Evolutionary conservation across 2,888 invertebrate genomes (phyloP), one percentile per base, ranked within the genome.

Genomic region (Tineola bisselliella): DNA sequence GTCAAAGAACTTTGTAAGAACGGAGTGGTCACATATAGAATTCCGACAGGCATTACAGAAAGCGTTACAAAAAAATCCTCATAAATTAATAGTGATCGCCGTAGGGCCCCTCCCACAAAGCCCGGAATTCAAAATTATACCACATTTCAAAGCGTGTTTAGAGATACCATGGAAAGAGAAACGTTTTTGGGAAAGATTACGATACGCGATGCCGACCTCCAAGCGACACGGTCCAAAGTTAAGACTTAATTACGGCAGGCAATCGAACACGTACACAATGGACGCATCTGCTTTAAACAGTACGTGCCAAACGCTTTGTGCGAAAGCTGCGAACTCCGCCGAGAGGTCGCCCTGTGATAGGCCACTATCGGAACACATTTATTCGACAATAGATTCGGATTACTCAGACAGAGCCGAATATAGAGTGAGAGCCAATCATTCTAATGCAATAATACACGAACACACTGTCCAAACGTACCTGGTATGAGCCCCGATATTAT

Each of bases 121-220:
- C 75, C 92, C 93, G 61, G 97, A 97, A 74, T 88, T 97, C 66
- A 90, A 95, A n/a, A n/a, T n/a, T n/a, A n/a, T n/a, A 76, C 93
- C 95, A 63, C 96, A 96, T 77, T 89, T 98, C 65, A 93, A 96
- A 81, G 94, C 94, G 65, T 93, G 94, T 77, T 93, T 95, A 65
- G 90, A 94, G 68, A 91, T 97, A 70, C 90, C 93, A 69, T 95
- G 94, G 92, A 94, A 94, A 73, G 97, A 97, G 84, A 94, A 93
- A 75, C 90, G 95, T 70, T 98, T 98, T 88, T 97, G 97, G 97
- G 96, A 97, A 78, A 92, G 96, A 76, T 89, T 98, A 70, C 91
- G 94, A 68, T 96, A 95, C 77, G 93, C 95, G 64, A 93, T 97
- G 90, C 96, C 96, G 63, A 91, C 93, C 69, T 92, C 92, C 67